Evolutionary conservation across 1,140 invertebrate species (phyloP).

Genomic region (Solenopsis fugax): DNA sequence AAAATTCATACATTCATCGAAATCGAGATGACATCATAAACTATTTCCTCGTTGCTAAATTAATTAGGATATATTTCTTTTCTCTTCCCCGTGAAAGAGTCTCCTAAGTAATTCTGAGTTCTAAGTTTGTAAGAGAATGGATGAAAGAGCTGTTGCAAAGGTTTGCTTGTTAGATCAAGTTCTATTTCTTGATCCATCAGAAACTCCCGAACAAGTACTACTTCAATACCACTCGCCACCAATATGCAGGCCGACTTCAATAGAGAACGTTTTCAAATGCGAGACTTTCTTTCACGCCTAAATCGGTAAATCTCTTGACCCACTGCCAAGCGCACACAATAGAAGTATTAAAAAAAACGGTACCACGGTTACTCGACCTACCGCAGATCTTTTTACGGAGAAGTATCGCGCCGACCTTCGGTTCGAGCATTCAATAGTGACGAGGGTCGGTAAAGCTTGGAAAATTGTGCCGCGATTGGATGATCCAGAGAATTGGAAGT

Average conservation of each 20-base stretch:
- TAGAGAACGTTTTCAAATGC: constrained; percentile 47
- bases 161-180: constrained; percentile 26
- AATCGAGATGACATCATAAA: background rate
- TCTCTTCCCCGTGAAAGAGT: too few relatives aligned
- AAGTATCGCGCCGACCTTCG: constrained; percentile 71
- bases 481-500: constrained; percentile 66
- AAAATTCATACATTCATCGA: background rate
- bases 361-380: constrained; percentile 29
- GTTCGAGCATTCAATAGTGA: constrained; percentile 26
- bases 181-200: background rate
- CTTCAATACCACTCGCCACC: constrained; percentile 39
- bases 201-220: constrained; percentile 27
- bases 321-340: constrained; percentile 61
- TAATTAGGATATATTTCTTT: background rate
- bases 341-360: constrained; percentile 59
- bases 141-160: background rate
- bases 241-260: background rate
- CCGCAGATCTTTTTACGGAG: constrained; percentile 50
- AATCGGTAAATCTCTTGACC: constrained; percentile 76
- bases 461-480: constrained; percentile 64
- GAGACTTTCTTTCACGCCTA: constrained; percentile 33
- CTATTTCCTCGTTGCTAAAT: background rate
- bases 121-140: background rate
- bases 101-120: background rate
- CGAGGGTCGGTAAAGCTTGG: constrained; percentile 64